A percentile compares a stretch with the other conserved stretches of the same genome.
phyloP scores from a whole-genome alignment of 2,797 vertebrate genomes.

The Gila robusta region DNA sequence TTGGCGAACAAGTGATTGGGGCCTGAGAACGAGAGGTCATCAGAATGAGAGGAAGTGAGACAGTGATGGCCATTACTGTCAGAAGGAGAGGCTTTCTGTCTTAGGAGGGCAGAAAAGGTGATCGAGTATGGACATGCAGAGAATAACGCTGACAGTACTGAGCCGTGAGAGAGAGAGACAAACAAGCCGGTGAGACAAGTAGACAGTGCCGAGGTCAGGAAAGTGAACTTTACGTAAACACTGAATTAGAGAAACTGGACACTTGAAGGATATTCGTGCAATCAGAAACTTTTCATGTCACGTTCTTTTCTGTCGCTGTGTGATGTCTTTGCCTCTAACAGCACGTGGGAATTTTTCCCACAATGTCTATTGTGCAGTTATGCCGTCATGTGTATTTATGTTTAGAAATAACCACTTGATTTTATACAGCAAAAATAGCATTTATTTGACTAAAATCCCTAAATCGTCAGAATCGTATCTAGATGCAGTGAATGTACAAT shows the following conservation, averaged over 20 bases:
- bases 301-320: background rate
- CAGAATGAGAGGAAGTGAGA: conserved; percentile 29
- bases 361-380: background rate
- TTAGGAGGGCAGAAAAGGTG: conserved; percentile 52
- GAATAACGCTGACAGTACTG: conserved; percentile 33
- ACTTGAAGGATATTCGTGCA: conserved; percentile 30
- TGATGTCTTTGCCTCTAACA: background rate
- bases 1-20: conserved; percentile 56
- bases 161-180: conserved; percentile 37
- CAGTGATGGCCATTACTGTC: conserved; percentile 38
- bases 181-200: conserved; percentile 37
- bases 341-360: background rate
- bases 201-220: conserved; percentile 56
- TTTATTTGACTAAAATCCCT: background rate
- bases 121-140: conserved; percentile 20
- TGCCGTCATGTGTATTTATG: background rate
- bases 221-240: conserved; percentile 51
- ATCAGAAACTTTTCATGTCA: background rate
- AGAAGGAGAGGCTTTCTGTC: conserved; percentile 37
- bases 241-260: conserved; percentile 26
- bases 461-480: background rate
- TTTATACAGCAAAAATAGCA: background rate
- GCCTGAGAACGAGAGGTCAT: conserved; percentile 55
- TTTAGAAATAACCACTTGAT: background rate
- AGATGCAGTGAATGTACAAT: background rate